Base-by-base conservation (phyloP, 1,140 invertebrate species). In the Mylabris phalerata region DNA sequence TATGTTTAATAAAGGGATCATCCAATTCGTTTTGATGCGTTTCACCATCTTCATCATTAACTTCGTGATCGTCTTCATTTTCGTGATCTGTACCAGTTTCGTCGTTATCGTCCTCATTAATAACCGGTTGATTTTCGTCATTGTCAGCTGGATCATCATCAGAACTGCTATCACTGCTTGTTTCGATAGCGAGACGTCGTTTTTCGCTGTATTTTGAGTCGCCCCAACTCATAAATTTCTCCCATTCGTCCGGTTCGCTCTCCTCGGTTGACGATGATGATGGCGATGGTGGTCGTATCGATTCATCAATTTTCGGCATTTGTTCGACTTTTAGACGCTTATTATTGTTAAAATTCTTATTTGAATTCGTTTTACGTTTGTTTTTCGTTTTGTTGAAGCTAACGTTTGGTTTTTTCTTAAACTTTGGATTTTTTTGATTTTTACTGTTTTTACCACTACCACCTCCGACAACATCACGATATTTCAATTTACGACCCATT, bases 1-100 rank as follows among this genome's bases (percentile, higher is more conserved):
- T 67, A 72, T 88, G 86, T 68, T 80, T 77, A 9, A 76, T 76
- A 72, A 88, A 88, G 6, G 84, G 81, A 77, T 88, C 85, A 59
- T 67, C 72, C 7, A 44, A 47, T 54, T 69, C 51, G 32, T 59
- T 47, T 40, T 60, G 73, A 24, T 72, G 67, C 11, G 71, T 68
- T 45, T 73, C 72, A 24, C 77, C 70, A 66, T 68, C 71, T 5
- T 71, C 63, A 51, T 60, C 52, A 59, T 61, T 42, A 48, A 49
- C 45, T 25, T 65, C 44, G 50, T 60, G 54, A 24, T 68, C 57
- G 42, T 64, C 54, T 57, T 66, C 60, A 48, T 73, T 59, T 51
- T 75, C 71, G 48, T 67, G 71, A 52, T 75, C 74, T 59, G 68
- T 50, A 32, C 57, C 59, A 27, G 7, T 51, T 43, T 73, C 61